These are phyloP conservation scores for Dendrocincla tyrannina DNA, from an alignment of 2,797 vertebrate species.

Conservation along the genomic window DNA sequence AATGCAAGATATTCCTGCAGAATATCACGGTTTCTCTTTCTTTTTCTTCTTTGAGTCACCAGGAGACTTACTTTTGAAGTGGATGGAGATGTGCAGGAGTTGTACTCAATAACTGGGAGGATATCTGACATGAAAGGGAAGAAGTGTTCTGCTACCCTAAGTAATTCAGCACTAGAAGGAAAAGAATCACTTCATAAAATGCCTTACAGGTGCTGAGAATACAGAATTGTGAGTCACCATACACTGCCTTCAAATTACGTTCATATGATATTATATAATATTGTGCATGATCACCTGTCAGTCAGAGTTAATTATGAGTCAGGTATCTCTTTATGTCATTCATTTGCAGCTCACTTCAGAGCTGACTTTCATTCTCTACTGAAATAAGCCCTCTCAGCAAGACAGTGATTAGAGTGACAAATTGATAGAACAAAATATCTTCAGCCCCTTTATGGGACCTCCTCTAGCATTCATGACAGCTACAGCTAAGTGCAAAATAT, in stretches of 20 bases:
- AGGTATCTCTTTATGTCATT: neutral
- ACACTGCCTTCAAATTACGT: neutral
- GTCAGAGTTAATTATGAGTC: neutral
- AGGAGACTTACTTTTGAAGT: neutral
- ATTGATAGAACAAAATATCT: neutral
- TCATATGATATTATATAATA: neutral
- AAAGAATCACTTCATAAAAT: neutral
- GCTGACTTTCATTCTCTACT: neutral
- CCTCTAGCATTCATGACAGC: neutral
- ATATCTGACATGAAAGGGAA: neutral
- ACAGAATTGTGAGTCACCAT: constrained; percentile 10
- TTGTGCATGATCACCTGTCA: neutral
- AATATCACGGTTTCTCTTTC: neutral
- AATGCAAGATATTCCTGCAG: neutral
- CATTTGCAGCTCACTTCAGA: neutral
- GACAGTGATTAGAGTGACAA: neutral
- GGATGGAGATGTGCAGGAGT: neutral
- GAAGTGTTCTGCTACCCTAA: neutral
- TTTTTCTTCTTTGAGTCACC: neutral
- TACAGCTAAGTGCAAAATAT: neutral
- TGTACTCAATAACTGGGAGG: neutral
- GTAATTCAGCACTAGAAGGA: neutral
- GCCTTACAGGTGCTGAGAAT: neutral
- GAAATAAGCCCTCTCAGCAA: neutral
- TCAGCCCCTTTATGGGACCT: neutral